Base-by-base conservation (phyloP, 2,113 vertebrate species). In the Lontra canadensis region DNA sequence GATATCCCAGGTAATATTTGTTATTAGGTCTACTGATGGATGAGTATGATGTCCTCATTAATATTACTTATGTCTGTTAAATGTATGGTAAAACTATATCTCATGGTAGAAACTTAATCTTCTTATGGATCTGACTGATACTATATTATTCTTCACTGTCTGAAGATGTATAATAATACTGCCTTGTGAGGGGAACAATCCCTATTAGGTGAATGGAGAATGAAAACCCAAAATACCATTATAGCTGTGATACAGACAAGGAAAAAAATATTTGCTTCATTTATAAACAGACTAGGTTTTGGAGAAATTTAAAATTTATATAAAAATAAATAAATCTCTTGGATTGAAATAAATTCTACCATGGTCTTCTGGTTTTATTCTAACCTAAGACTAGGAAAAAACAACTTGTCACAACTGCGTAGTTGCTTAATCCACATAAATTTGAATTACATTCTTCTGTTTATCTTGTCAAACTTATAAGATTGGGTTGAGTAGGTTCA, bases 361-460 rank as follows among this genome's bases (percentile, higher is more conserved):
- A 67, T 42, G 61, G 39, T 89, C 26, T 94, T 95, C 17, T 92
- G 29, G 67, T 97, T 88, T 96, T 94, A 65, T 95, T 96, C 69
- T 61, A 97, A 91, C 7, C 42, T 26, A 73, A 92, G 17, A 80
- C 88, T 90, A 93, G 59, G 86, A 39, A 95, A 61, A 65, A 42
- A 97, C 42, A 93, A 81, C n/a, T 96, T 90, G 65, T 85, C 65
- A 94, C 95, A 97, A 93, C 17, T 4, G 69, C 96, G 73, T 57
- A 81, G 93, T 98, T 98, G 49, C 85, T 97, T 97, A 94, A 97
- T 96, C 52, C 23, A 97, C 65, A 63, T 87, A 96, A 91, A 78
- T 97, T 93, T 98, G 61, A 39, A 97, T 96, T 31, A 97, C 90
- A 98, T 94, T 80, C 47, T 96, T 96, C 83, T 90, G 47, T 90